Conservation (phyloP, 2,797 vertebrate species). For the Tangara arthus region DNA sequence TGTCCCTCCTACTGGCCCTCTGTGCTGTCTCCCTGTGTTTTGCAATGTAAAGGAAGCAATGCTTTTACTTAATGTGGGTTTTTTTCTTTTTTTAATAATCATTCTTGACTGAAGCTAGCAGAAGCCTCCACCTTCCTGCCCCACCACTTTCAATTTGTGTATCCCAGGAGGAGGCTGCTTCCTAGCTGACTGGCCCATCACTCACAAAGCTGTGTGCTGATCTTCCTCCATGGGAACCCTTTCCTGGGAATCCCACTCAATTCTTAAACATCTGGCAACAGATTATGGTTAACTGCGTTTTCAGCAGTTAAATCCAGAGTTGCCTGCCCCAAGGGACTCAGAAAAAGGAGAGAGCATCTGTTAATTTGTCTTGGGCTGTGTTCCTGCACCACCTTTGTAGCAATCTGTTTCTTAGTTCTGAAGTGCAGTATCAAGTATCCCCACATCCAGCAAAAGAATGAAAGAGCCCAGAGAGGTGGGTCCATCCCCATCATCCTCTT, state of each 20-base stretch:
- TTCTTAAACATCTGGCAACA: conserved; percentile 3
- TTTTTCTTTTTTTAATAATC: not conserved
- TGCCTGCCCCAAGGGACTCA: not conserved
- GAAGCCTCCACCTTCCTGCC: not conserved
- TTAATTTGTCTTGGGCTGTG: not conserved
- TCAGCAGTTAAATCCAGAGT: not conserved
- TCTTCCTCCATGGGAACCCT: not conserved
- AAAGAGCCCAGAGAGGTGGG: not conserved
- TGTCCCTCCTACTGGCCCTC: not conserved
- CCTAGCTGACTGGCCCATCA: not conserved
- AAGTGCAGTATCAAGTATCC: not conserved
- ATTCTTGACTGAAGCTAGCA: not conserved
- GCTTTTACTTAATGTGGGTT: not conserved
- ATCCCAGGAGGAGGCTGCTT: not conserved
- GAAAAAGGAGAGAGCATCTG: not conserved
- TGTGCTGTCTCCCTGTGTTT: not conserved
- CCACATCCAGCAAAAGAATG: accelerated
- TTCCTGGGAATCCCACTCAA: not conserved
- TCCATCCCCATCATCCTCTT: not conserved
- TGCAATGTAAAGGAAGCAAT: not conserved
- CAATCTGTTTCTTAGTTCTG: not conserved
- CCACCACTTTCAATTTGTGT: accelerated
- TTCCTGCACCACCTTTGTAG: not conserved
- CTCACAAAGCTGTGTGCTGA: not conserved
- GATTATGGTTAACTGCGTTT: not conserved